Evolutionary conservation across 2,888 invertebrate genomes (phyloP).

Genomic region (Nemotelus pantherinus): DNA sequence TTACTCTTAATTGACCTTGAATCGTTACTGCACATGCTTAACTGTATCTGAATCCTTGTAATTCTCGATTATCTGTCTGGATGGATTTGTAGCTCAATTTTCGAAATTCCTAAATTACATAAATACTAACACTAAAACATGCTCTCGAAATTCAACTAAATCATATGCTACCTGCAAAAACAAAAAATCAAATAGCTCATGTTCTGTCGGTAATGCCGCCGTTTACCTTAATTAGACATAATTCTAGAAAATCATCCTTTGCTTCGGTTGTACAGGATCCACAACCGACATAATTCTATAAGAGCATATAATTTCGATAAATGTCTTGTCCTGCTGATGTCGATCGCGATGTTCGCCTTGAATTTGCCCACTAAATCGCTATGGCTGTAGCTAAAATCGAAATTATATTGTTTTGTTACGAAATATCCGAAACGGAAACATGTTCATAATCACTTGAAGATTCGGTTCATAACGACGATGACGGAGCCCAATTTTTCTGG

Average conservation of each 20-base stretch:
- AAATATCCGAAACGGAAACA: background rate
- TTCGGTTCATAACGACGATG: background rate
- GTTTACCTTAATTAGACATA: slow-evolving; percentile 64
- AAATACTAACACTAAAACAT: no score
- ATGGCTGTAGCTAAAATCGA: no score
- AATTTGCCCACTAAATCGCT: background rate
- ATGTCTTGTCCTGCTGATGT: slow-evolving; percentile 52
- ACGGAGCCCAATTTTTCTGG: slow-evolving; percentile 17
- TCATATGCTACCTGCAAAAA: background rate
- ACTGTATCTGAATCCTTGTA: no score
- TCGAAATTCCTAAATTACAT: no score
- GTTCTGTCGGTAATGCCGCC: slow-evolving; percentile 52
- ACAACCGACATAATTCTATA: slow-evolving; percentile 46
- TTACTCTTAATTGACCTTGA: no score
- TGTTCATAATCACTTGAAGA: background rate
- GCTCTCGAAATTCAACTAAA: no score
- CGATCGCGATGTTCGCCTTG: slow-evolving; percentile 7
- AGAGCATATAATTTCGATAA: slow-evolving; percentile 61
- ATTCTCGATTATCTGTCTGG: no score
- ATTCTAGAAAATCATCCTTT: slow-evolving; percentile 54
- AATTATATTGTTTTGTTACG: no score
- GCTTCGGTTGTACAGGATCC: no score
- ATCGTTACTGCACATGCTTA: no score
- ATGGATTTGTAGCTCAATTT: no score
- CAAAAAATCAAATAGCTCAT: background rate